phyloP scores from a whole-genome alignment of 2,797 vertebrate species.

The Mus spretus region DNA sequence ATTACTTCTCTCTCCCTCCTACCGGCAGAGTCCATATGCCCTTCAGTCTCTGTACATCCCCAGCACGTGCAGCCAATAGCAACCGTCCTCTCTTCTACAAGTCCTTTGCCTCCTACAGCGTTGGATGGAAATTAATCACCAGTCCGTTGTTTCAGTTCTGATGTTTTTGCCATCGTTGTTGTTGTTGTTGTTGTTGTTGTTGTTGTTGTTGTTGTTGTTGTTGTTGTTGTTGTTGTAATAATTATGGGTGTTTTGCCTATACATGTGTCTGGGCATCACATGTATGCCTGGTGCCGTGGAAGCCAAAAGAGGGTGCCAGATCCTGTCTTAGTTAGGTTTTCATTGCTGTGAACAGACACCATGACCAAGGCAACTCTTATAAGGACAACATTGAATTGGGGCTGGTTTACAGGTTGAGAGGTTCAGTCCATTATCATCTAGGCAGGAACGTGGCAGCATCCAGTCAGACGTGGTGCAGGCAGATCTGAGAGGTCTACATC shows the following conservation, averaged over 20 bases:
- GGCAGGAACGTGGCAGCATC: neutral
- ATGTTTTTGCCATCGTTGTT: neutral
- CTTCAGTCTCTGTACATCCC: neutral
- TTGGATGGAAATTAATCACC: neutral
- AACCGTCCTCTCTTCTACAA: neutral
- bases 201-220: neutral
- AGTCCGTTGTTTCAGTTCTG: neutral
- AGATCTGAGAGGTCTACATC: neutral
- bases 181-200: too few species aligned
- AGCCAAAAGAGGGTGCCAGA: neutral
- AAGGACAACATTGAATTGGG: neutral
- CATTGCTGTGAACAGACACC: neutral
- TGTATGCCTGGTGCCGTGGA: neutral
- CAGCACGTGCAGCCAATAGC: neutral
- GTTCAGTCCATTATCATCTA: neutral
- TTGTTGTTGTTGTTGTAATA: too few species aligned
- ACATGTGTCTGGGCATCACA: too few species aligned
- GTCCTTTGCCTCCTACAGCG: neutral
- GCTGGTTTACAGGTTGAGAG: neutral
- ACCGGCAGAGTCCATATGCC: neutral
- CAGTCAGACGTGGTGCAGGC: neutral
- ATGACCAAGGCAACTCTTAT: neutral
- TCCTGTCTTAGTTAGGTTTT: neutral
- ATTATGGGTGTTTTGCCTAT: neutral
- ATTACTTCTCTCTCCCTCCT: constrained; percentile 2